Base-by-base conservation (phyloP, 2,888 invertebrate species). In the Epistrophe grossulariae region DNA sequence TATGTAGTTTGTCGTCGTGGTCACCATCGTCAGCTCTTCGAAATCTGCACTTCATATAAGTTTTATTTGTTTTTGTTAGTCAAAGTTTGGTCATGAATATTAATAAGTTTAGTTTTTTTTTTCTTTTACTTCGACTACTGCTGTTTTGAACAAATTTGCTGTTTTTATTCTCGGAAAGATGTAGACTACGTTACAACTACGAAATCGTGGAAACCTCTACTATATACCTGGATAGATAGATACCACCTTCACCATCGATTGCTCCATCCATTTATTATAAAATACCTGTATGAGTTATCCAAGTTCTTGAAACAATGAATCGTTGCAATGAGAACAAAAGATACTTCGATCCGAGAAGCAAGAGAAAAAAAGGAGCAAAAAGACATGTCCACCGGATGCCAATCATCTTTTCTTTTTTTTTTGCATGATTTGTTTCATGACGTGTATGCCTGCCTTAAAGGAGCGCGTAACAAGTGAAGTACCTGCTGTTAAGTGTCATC, bases 41-140 rank as follows among this genome's bases (percentile, higher is more conserved):
- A 71, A 62, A 70, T 71, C 79, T 79, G 68, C 81, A 81, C 84
- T 81, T 73, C 28, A 74, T 73, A 64, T 43, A 62, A 72, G 76
- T 59, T 84, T 17, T 77, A 60, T 80, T 84, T 72, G 66, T 55
- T 83, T 78, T 83, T 50, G 31, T 78, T 77, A 48, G 48, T 40
- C 71, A 78, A 76, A 82, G 89, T 82, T 89, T 89, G 89, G 90
- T 90, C 90, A 90, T 90, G 90, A 90, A 90, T 90, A 90, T 90
- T 90, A 90, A 90, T 89, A 89, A 89, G 84, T 80, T 74, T 57
- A 57, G 31, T 31, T 35, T n/a, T 35, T 43, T 74, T 40, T 40
- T 57, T 40, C 7, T 10, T 59, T 68, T 55, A 2, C 15, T n/a
- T 48, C 17, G 17, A 38, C 17, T 43, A 15, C 40, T 62, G 50